Conservation (phyloP, 2,113 vertebrate genomes). For the Laticauda laticaudata region DNA sequence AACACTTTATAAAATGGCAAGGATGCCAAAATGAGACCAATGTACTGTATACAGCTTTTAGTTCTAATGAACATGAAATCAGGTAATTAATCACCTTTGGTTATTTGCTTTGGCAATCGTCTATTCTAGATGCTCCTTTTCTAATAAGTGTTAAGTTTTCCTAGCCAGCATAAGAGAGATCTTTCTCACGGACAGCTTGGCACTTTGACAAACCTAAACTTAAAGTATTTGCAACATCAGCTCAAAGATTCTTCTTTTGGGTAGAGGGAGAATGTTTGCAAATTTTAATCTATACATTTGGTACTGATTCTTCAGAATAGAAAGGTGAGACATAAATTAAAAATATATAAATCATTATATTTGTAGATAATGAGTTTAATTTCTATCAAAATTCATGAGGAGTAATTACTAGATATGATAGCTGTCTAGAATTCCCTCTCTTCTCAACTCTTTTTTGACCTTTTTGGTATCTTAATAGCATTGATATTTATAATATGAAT, state of each 20-base stretch:
- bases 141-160: constrained; percentile 30
- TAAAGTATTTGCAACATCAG: not conserved
- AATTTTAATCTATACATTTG: not conserved
- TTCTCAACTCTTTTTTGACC: not conserved
- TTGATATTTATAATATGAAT: not conserved
- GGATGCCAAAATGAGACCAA: not conserved
- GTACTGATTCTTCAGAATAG: not conserved
- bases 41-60: not conserved
- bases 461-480: not conserved
- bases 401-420: not conserved
- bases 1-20: not conserved
- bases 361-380: not conserved
- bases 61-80: not conserved
- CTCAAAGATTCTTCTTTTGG: not conserved
- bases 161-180: not conserved
- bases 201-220: not conserved
- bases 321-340: not conserved
- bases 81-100: not conserved
- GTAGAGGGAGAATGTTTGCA: not conserved
- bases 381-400: not conserved
- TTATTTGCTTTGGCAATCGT: not conserved
- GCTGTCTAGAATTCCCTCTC: not conserved
- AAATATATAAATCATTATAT: not conserved
- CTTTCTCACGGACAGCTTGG: not conserved
- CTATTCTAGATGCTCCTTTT: not conserved